Evolutionary conservation across 2,888 invertebrate species (phyloP), one percentile per base, ranked within the genome.

Genomic region (Leucozona laternaria): DNA sequence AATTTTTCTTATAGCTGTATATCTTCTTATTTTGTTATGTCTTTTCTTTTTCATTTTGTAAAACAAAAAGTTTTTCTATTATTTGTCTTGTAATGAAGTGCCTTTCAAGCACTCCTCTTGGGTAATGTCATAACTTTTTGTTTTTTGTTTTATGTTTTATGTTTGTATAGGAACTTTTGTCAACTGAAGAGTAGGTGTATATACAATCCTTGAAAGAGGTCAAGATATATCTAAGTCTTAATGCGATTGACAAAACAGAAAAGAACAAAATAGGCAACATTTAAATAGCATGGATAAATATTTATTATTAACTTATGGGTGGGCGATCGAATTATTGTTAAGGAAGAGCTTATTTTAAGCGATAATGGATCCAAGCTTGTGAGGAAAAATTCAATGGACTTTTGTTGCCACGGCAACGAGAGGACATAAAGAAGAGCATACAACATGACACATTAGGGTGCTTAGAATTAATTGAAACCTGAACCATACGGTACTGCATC

Each of bases 51-150:
- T 17, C 20, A 20, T 60, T 60, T n/a, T 5, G 5, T 55, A 37
- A 84, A 76, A 75, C 71, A 64, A 79, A 79, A 79, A 79, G 40
- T 73, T 73, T 31, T 66, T 17, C 48, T 34, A 40, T 62, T 34
- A 40, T 60, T 40, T 40, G 43, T 43, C 25, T 43, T 43, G 62
- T 62, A 43, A 66, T 66, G 66, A 48, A 66, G 48, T 66, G 48
- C 13, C 43, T 31, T 7, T 43, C n/a, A 37, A 58, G 58, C 11
- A 17, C 34, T 58, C 58, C 34, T 58, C 58, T 58, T 34, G 34
- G 34, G 34, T 7, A 20, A 20, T 58, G 20, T 58, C 58, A 58
- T 37, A 57, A 58, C 58, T 37, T 58, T 58, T 31, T 34, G n/a
- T n/a, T n/a, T n/a, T n/a, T n/a, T n/a, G n/a, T n/a, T n/a, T n/a